phyloP scores from a whole-genome alignment of 2,113 vertebrate genomes.

The Aythya baeri region DNA sequence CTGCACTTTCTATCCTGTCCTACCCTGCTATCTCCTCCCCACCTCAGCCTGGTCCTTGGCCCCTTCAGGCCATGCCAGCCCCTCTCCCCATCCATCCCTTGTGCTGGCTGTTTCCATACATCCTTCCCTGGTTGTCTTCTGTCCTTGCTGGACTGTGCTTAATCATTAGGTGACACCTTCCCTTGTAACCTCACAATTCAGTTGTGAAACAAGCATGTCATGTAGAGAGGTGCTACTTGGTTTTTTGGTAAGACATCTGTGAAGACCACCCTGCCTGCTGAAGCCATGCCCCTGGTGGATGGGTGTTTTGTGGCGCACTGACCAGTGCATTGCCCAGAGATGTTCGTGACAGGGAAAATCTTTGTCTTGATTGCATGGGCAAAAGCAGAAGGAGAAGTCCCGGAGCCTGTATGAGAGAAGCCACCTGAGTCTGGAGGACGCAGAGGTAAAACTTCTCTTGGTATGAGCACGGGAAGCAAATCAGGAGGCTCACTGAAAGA shows the following conservation, averaged over 20 bases:
- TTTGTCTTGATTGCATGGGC: rapidly evolving
- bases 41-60: neutral
- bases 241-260: neutral
- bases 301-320: neutral
- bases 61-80: neutral
- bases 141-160: neutral
- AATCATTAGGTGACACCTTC: neutral
- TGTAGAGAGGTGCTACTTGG: neutral
- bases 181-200: neutral
- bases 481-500: neutral
- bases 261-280: neutral
- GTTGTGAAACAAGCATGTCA: neutral
- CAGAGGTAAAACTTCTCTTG: neutral
- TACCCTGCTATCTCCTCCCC: neutral
- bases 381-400: neutral
- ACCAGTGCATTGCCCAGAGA: neutral
- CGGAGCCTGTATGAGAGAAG: neutral
- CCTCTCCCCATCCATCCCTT: neutral
- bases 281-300: neutral
- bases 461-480: neutral
- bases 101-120: rapidly evolving
- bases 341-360: neutral
- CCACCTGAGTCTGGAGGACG: neutral
- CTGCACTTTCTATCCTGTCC: neutral
- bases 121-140: neutral